Evolutionary conservation across 2,797 vertebrate species (phyloP).

Genomic region (Pipistrellus pygmaeus): DNA sequence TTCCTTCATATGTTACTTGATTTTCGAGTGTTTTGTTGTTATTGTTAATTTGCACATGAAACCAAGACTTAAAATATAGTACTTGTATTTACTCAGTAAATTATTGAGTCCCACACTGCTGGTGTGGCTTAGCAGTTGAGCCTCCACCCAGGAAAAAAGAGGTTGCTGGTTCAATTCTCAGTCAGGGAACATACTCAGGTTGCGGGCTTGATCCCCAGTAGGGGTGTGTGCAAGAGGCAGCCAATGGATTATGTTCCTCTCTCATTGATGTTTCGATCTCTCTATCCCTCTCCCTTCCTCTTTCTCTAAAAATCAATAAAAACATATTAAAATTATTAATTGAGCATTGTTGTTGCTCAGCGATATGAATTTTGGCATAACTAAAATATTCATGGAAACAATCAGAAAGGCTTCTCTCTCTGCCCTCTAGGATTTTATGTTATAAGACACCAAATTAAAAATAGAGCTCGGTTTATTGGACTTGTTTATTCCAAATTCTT

Average conservation of each 20-base stretch:
- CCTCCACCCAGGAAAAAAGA: too few species aligned
- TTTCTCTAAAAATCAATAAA: too few species aligned
- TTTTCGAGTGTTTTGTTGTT: background rate
- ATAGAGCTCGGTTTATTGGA: background rate
- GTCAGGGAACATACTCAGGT: too few species aligned
- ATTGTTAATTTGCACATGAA: slow-evolving; percentile 6
- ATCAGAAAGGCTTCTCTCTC: slow-evolving; percentile 2
- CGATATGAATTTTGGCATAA: slow-evolving; percentile 23
- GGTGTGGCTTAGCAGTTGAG: too few species aligned
- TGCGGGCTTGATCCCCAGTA: too few species aligned
- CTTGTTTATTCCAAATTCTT: slow-evolving; percentile 14
- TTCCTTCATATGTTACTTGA: background rate
- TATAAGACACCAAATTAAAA: slow-evolving; percentile 10
- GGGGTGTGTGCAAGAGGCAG: too few species aligned
- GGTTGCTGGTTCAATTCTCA: too few species aligned
- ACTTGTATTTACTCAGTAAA: background rate
- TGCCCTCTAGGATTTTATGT: background rate
- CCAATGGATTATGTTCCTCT: too few species aligned
- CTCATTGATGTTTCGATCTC: too few species aligned
- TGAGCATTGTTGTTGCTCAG: background rate
- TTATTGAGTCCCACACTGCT: background rate
- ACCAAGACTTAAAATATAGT: background rate
- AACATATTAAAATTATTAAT: background rate
- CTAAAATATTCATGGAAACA: background rate
- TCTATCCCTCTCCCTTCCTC: too few species aligned